Base-by-base conservation (phyloP, 2,113 vertebrate species). In the Onychostoma macrolepis region DNA sequence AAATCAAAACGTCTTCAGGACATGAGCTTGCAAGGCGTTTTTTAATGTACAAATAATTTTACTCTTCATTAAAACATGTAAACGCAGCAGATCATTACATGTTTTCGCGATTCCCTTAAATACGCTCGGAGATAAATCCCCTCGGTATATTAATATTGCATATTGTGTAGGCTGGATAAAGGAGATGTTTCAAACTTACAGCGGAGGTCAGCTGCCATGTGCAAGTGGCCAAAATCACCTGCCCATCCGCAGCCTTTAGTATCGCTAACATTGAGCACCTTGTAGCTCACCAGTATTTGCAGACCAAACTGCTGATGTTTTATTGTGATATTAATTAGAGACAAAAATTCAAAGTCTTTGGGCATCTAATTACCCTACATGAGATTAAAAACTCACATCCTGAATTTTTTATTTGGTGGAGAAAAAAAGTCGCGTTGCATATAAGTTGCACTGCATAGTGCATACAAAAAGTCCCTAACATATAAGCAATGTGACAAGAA, bases 121-220 rank as follows among this genome's bases (percentile, higher is more conserved):
- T 67, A 9, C n/a, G 36, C 43, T 79, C 50, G 11, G 50, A 61
- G 56, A 26, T 30, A 33, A 69, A 33, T 83, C 41, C 43, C 21
- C 26, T 50, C 50, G 28, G 76, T 79, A 17, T 83, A 83, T 36
- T 71, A 71, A 83, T 83, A 83, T 53, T 83, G 80, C 80, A 82
- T 82, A 65, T 81, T 65, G 80, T 82, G 65, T 50, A 71, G 63
- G 26, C 80, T 48, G 41, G 45, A 79, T 79, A 56, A 79, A 53
- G 30, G 45, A 67, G 38, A 67, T 36, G 81, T 83, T 71, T 53
- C 15, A 48, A 82, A 67, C 61, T 82, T 65, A 10, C 80, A 69
- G 56, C 33, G 9, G 45, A 71, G 21, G 81, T 71, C 65, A 71
- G 28, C 19, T 71, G 28, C 5, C 56, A 61, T 63, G 56, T 65